Conservation (phyloP, 2,113 vertebrate genomes). For the Campylorhamphus procurvoides region DNA sequence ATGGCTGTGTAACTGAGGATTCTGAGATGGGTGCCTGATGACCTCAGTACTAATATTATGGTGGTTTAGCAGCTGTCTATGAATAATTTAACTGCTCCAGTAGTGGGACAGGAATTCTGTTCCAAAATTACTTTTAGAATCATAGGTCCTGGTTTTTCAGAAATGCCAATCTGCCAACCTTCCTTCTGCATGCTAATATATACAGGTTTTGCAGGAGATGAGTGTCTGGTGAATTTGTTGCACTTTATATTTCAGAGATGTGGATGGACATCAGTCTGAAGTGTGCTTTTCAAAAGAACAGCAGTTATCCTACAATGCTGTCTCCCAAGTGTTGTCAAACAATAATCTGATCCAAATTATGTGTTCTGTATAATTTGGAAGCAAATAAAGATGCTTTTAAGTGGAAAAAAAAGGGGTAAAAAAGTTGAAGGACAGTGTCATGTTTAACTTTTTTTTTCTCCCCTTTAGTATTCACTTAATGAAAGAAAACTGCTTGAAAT, state of each 20-base stretch:
- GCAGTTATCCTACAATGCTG: background rate
- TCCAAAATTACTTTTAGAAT: background rate
- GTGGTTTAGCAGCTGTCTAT: background rate
- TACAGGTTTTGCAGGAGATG: background rate
- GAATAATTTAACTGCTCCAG: background rate
- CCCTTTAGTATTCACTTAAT: constrained; percentile 82
- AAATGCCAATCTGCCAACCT: background rate
- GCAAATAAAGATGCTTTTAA: background rate
- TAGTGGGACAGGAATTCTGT: background rate
- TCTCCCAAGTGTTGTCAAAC: background rate
- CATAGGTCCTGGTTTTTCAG: background rate
- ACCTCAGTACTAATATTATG: background rate
- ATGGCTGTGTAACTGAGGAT: background rate
- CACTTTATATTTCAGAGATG: background rate
- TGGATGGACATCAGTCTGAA: background rate
- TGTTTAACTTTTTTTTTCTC: background rate
- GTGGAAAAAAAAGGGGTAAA: fast-evolving
- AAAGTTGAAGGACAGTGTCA: background rate
- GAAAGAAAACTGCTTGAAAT: constrained; percentile 88
- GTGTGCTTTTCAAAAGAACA: background rate
- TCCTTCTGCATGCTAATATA: background rate
- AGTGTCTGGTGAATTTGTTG: background rate
- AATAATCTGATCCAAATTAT: background rate
- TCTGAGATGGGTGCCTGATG: background rate
- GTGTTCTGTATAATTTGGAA: background rate